phyloP scores from a whole-genome alignment of 2,113 vertebrate genomes.

The Urocynchramus pylzowi region DNA sequence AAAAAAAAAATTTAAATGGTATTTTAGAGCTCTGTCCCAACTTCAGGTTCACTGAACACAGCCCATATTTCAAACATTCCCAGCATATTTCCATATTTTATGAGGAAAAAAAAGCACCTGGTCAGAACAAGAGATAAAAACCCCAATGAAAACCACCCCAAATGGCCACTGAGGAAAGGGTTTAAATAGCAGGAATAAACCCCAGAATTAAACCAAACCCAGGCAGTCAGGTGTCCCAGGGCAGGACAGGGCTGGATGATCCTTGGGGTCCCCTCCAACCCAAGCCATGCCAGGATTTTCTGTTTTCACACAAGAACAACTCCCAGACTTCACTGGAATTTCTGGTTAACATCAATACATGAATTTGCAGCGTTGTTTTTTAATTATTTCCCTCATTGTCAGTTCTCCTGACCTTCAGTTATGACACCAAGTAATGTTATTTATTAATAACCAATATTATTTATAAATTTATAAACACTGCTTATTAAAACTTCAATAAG shows the following conservation, averaged over 20 bases:
- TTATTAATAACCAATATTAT: background rate
- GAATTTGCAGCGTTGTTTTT: background rate
- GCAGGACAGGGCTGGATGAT: background rate
- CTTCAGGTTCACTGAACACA: background rate
- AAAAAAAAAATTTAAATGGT: rapidly evolving
- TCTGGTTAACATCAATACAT: background rate
- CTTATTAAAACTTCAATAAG: background rate
- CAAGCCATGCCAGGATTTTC: background rate
- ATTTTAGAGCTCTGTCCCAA: background rate
- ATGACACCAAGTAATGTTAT: background rate
- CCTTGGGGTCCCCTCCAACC: background rate
- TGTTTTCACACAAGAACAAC: background rate
- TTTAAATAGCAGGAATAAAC: background rate
- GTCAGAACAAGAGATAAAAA: background rate
- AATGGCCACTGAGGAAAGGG: background rate
- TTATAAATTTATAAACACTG: background rate
- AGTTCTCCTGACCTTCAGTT: background rate
- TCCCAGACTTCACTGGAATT: background rate
- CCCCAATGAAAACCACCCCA: background rate
- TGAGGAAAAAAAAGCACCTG: background rate
- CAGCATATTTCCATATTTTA: background rate
- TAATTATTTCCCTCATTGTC: background rate
- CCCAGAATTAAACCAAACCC: background rate
- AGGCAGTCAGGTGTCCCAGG: too few relatives aligned
- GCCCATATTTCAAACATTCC: background rate